phyloP scores from a whole-genome alignment of 2,888 invertebrate genomes.

The Teleogryllus oceanicus region DNA sequence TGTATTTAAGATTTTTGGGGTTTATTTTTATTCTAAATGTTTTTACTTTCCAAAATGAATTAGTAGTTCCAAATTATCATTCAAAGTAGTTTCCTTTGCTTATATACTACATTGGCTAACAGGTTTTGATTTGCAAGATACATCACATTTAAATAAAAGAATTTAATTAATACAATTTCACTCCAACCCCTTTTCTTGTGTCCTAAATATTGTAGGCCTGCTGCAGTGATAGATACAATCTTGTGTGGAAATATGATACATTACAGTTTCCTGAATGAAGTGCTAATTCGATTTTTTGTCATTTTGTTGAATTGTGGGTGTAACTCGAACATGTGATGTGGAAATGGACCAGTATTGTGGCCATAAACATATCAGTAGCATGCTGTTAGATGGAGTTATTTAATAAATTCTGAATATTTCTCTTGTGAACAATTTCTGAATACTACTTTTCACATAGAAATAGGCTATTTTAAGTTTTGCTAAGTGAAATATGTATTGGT shows the following conservation, averaged over 20 bases:
- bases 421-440: neutral
- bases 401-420: neutral
- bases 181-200: too few relatives aligned
- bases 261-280: neutral
- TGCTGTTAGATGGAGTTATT: neutral
- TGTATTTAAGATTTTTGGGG: constrained; percentile 12
- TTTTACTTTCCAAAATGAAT: too few relatives aligned
- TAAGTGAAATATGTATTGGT: neutral
- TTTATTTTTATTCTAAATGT: too few relatives aligned
- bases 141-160: neutral
- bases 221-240: neutral
- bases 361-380: constrained; percentile 18
- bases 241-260: neutral
- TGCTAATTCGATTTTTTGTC: too few relatives aligned
- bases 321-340: constrained; percentile 1
- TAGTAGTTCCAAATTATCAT: too few relatives aligned
- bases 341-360: constrained; percentile 7
- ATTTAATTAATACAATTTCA: too few relatives aligned
- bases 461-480: neutral
- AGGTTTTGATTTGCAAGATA: neutral
- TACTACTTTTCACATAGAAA: neutral
- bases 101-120: too few relatives aligned
- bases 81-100: too few relatives aligned
- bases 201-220: too few relatives aligned
- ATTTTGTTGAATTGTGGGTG: neutral